phyloP scores from a whole-genome alignment of 1,140 invertebrate species.

The Protaetia brevitarsis region DNA sequence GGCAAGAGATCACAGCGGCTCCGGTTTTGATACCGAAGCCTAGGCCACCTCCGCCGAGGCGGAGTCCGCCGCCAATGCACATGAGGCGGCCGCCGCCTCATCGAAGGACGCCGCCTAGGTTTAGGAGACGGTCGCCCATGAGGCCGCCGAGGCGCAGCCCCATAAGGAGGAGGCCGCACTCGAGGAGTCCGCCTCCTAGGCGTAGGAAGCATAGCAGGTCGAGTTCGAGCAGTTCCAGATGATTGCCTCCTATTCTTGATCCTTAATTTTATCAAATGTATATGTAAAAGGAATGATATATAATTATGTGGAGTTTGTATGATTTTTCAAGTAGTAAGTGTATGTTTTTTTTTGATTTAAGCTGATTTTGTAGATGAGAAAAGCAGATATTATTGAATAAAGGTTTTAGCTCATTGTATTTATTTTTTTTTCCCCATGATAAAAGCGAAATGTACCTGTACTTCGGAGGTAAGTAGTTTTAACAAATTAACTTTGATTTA shows the following conservation, averaged over 20 bases:
- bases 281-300: neutral
- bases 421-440: neutral
- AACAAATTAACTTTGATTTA: neutral
- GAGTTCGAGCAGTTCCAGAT: constrained; percentile 75
- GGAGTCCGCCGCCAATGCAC: constrained; percentile 61
- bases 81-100: constrained; percentile 49
- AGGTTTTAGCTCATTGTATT: neutral
- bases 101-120: constrained; percentile 53
- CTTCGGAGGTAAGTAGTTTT: neutral
- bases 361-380: neutral
- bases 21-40: constrained; percentile 79
- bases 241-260: constrained; percentile 41
- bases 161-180: constrained; percentile 59
- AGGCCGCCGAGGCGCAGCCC: constrained; percentile 52
- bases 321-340: neutral
- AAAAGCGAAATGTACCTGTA: neutral
- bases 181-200: constrained; percentile 59
- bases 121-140: constrained; percentile 63
- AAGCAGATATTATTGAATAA: neutral
- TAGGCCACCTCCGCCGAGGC: constrained; percentile 60
- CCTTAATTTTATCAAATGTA: neutral
- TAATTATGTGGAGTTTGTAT: neutral
- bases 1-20: constrained; percentile 91
- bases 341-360: neutral
- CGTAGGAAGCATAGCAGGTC: constrained; percentile 77